Evolutionary conservation across 2,888 invertebrate species (phyloP), one percentile per base, ranked within the genome.

Genomic region (Mythimna ferrago): DNA sequence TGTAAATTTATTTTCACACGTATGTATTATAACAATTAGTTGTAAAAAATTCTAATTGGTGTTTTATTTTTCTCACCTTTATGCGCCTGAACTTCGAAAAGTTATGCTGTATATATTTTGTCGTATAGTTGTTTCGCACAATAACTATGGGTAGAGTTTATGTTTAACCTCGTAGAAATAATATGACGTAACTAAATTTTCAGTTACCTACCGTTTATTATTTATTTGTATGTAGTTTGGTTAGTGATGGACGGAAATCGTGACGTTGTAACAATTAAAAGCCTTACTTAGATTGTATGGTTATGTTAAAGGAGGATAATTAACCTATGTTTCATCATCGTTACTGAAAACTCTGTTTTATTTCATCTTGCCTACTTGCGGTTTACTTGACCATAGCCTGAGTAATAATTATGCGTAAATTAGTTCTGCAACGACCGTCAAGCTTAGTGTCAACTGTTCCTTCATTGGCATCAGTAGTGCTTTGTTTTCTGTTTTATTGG

Each of bases 1-100:
- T 83, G 79, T 76, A 83, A 76, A 75, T 73, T 58, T 73, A 48
- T 73, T 76, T 76, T 70, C 35, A 75, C 71, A 77, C 56, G 11
- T 48, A 61, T 76, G 80, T 79, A 83, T 74, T 76, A 82, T 77
- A 86, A 81, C 80, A 84, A 79, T 73, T 81, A 78, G 77, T 69
- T 86, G 57, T 83, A 69, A 69, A 84, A 84, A 85, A 48, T 5
- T 83, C 41, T 70, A 68, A 68, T 71, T 82, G 83, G 85, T 83
- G 83, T 86, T 86, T 86, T 86, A 86, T 86, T 86, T 85, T 75
- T 48, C 72, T 63, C 76, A 81, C 83, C 86, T 81, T 41, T 66
- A n/a, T 58, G 48, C 38, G 44, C 14, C 71, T 81, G 2, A 19
- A 58, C 14, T 21, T 67, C 9, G 21, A 4, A 32, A 0, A 32